Evolutionary conservation across 1,140 invertebrate genomes (phyloP), one percentile per base, ranked within the genome.

Genomic region (Drosophila kohkoa): DNA sequence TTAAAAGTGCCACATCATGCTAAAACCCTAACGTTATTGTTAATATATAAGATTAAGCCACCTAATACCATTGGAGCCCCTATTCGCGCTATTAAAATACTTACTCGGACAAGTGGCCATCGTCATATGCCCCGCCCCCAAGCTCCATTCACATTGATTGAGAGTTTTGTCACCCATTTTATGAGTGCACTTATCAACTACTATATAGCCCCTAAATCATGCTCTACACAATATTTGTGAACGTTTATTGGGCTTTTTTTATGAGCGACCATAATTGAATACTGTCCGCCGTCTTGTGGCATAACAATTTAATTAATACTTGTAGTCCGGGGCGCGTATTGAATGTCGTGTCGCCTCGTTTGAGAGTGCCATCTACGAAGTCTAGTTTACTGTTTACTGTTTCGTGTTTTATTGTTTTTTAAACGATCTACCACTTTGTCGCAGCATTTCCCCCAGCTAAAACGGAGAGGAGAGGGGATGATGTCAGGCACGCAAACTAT

Each of bases 381-480:
- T 41, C 5, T 30, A 55, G 58, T 41, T 15, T 10, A n/a, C 35
- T 15, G 28, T 35, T 79, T 83, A n/a, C 35, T 16, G 28, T 35
- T 79, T 83, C 85, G 83, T 85, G 81, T 89, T 90, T 89, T 89
- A 89, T 89, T 89, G 85, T 89, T 89, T 89, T 89, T 90, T 89
- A 89, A 89, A 89, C 85, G 85, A 89, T 89, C 81, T 81, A 89
- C 85, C 85, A 89, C 86, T 89, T 89, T 89, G 85, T 81, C 60
- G 58, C 58, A 55, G 71, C 71, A 71, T 69, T 85, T 72, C 55
- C 69, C 67, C 59, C 43, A 25, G 20, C 57, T 30, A 4, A 46
- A 15, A 32, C 15, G 57, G 63, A 51, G 30, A 54, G 43, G 48
- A 54, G 75, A 46, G 13, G 35, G 52, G 32, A 45, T 15, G 60